Evolutionary conservation across 2,888 invertebrate species (phyloP).

Genomic region (Nebria brevicollis): DNA sequence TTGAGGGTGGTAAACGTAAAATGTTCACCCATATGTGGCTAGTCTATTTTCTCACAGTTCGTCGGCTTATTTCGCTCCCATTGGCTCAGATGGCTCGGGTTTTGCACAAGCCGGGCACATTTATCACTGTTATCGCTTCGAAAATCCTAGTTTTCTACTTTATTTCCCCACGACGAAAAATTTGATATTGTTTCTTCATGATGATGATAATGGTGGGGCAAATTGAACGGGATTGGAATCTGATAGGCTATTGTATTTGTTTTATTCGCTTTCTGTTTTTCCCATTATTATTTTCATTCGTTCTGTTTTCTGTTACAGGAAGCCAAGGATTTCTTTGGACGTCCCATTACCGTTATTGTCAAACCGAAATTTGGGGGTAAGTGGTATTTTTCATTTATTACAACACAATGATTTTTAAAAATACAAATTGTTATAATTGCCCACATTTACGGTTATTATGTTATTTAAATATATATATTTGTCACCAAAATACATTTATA

Average conservation of each 20-base stretch:
- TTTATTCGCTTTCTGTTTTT: conserved; percentile 18
- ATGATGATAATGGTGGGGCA: conserved; percentile 36
- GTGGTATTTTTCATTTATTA: conserved; percentile 42
- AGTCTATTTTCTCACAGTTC: conserved; percentile 59
- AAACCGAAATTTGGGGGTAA: conserved; percentile 50
- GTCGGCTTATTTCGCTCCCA: conserved; percentile 57
- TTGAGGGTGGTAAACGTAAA: background rate
- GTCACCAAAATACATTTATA: no score
- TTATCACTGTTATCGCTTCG: conserved; percentile 53
- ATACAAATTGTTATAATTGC: no score
- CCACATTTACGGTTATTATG: no score
- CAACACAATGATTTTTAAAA: background rate
- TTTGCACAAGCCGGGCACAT: conserved; percentile 50
- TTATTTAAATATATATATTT: no score
- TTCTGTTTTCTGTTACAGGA: conserved; percentile 55
- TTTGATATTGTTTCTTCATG: conserved; percentile 23
- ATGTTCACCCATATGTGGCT: conserved; percentile 51
- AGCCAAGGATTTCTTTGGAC: conserved; percentile 62
- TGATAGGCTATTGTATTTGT: conserved; percentile 32
- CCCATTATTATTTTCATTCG: conserved; percentile 31
- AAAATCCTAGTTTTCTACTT: conserved; percentile 48
- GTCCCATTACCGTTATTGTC: conserved; percentile 52
- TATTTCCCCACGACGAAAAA: conserved; percentile 41
- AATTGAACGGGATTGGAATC: conserved; percentile 45
- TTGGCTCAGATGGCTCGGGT: conserved; percentile 50